A percentile compares a stretch with the other conserved stretches of the same genome.
These are phyloP conservation scores for Lasioglossum figueresi DNA, from an alignment of 2,888 invertebrate species.

Conservation along the genomic window DNA sequence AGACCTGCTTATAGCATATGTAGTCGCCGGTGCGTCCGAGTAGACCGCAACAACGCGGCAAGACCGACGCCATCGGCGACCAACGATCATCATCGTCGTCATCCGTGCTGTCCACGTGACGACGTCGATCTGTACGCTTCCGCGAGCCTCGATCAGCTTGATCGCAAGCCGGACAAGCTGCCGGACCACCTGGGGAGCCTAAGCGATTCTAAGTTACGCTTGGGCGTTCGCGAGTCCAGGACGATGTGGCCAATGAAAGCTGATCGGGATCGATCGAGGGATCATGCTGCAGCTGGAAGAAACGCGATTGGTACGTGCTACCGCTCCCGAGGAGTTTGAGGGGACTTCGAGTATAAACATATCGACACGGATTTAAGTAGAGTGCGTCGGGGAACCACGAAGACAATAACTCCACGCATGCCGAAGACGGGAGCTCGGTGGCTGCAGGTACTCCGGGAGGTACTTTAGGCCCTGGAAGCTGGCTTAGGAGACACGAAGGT, in stretches of 20 bases:
- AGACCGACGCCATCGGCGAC: constrained; percentile 62
- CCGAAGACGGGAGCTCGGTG: not conserved
- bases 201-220: no score
- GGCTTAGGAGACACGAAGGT: not conserved
- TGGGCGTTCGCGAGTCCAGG: no score
- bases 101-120: constrained; percentile 56
- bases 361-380: constrained; percentile 59
- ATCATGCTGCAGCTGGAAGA: constrained; percentile 4
- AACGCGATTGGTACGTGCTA: constrained; percentile 34
- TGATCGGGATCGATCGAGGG: constrained; percentile 30
- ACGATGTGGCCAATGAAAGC: constrained; percentile 1
- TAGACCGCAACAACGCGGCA: constrained; percentile 48
- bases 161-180: not conserved
- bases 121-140: constrained; percentile 37
- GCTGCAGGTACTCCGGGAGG: no score
- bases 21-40: constrained; percentile 72
- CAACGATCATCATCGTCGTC: constrained; percentile 56
- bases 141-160: not conserved
- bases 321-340: not conserved
- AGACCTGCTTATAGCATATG: constrained; percentile 82
- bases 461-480: no score
- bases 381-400: constrained; percentile 31
- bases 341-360: constrained; percentile 63
- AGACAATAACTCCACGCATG: constrained; percentile 51
- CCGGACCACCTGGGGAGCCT: not conserved